phyloP scores from a whole-genome alignment of 2,113 vertebrate species.

The Psilopsiagon aurifrons region DNA sequence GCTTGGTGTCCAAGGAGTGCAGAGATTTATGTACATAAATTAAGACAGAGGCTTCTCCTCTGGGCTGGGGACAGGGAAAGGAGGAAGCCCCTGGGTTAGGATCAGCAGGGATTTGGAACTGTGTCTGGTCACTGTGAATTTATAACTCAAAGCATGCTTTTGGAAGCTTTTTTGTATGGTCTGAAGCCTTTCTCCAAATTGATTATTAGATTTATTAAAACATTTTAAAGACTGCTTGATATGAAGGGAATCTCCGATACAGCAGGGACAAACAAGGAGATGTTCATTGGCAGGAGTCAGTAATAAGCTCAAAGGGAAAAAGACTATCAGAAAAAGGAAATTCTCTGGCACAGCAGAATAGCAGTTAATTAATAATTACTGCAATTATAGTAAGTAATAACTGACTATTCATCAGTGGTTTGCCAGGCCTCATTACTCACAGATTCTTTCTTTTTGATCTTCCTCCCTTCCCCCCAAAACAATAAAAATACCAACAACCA shows the following conservation, averaged over 20 bases:
- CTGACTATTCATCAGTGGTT: background rate
- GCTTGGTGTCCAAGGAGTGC: background rate
- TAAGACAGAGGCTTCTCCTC: background rate
- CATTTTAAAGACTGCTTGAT: background rate
- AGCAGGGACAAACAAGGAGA: background rate
- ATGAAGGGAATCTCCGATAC: background rate
- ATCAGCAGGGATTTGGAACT: background rate
- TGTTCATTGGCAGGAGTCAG: background rate
- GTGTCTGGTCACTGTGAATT: background rate
- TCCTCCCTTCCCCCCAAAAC: background rate
- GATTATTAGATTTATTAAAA: background rate
- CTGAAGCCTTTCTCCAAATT: background rate
- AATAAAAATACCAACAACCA: background rate
- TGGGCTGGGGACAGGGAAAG: background rate
- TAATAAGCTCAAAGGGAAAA: constrained; percentile 24
- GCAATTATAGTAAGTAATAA: constrained; percentile 19
- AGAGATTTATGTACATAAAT: background rate
- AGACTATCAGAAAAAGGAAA: constrained; percentile 51
- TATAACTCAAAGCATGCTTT: background rate
- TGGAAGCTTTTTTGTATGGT: background rate
- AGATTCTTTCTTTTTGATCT: background rate
- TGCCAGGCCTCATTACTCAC: background rate
- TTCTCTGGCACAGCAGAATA: background rate
- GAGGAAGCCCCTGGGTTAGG: background rate
- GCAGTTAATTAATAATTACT: constrained; percentile 52